Conservation (phyloP, 2,797 vertebrate species). For the Tadarida brasiliensis region DNA sequence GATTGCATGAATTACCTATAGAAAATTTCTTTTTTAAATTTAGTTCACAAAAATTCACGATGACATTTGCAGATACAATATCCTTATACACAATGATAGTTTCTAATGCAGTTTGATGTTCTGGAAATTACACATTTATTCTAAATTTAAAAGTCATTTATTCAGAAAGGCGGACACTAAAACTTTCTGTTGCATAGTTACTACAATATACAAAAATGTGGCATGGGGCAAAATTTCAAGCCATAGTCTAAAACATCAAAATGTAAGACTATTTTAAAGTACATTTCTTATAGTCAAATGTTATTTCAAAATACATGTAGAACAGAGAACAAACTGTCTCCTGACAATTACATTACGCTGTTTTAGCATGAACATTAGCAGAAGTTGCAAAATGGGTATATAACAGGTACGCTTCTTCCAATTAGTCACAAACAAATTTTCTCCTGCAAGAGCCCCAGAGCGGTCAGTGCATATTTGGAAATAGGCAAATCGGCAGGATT, state of each 20-base stretch:
- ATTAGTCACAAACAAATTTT: background rate
- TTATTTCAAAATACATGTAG: background rate
- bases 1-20: background rate
- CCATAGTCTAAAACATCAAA: background rate
- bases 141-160: background rate
- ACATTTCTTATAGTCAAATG: background rate
- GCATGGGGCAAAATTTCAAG: background rate
- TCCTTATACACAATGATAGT: background rate
- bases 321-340: background rate
- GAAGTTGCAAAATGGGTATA: background rate
- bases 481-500: background rate
- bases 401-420: background rate
- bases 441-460: background rate
- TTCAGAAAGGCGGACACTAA: background rate
- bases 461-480: background rate
- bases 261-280: background rate
- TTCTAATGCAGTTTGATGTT: background rate
- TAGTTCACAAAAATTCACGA: background rate
- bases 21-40: constrained; percentile 9
- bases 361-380: background rate
- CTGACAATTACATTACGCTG: background rate
- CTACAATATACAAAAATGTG: background rate
- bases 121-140: background rate
- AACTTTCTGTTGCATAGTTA: background rate
- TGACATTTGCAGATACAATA: background rate